Base-by-base conservation (phyloP, 2,888 invertebrate species). In the Ichneumoninae sp. region DNA sequence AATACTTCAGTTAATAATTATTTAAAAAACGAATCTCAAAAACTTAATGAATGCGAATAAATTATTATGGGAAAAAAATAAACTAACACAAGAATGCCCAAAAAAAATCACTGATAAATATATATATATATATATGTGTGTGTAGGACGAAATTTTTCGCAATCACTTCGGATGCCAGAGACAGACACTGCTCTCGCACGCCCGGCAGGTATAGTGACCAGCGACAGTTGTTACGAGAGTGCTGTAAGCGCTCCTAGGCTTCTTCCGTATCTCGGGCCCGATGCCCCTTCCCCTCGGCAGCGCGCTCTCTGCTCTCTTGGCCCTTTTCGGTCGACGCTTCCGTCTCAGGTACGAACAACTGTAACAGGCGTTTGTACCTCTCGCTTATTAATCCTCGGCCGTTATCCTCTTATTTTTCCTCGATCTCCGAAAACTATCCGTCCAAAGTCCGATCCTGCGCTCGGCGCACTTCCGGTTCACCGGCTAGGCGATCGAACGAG, bases 221-320 rank as follows among this genome's bases (percentile, higher is more conserved):
- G 83, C 87, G 88, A 84, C 87, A 87, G 86, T 87, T 84, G 84
- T 86, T 85, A 85, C 85, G 75, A 86, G 84, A 87, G 86, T 88
- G 86, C 74, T 83, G 85, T 71, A 81, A 81, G 68, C 77, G 70
- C 81, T 83, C 79, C 76, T 80, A 70, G 80, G 71, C 52, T 71
- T 79, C 80, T 88, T 88, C 84, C 82, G 87, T 85, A 84, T 86
- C 88, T 82, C 87, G 89, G 86, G 84, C 86, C 87, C 84, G 57
- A 66, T 76, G 72, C 80, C 80, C 84, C 69, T 68, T 60, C 71
- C 57, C 82, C 83, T 72, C 68, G 62, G 47, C 71, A 79, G 62
- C 80, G 60, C 74, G 22, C 60, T 57, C 40, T 13, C 6, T 16
- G 6, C 33, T 62, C 62, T 62, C 16, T 83, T 83, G 85, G 86